Conservation (phyloP, 2,113 vertebrate genomes). For the Oreamnos americanus region DNA sequence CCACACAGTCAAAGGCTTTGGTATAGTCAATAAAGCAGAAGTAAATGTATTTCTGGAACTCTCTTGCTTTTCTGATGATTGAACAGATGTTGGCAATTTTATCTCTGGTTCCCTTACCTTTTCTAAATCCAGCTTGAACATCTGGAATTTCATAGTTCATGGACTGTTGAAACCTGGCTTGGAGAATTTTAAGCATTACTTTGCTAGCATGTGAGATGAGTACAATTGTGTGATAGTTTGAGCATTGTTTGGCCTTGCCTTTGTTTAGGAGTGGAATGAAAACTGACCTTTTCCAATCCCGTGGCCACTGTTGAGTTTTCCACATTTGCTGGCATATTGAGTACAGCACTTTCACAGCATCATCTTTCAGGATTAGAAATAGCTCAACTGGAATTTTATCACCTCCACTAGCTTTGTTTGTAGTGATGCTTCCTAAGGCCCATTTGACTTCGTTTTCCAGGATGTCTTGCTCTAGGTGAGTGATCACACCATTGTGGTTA, state of each 20-base stretch:
- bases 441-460: rapidly evolving
- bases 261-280: neutral
- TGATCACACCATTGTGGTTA: neutral
- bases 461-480: neutral
- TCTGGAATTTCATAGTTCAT: rapidly evolving
- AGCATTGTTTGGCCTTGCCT: neutral
- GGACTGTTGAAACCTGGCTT: neutral
- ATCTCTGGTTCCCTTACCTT: neutral
- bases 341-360: neutral
- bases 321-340: neutral
- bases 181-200: neutral
- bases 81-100: neutral
- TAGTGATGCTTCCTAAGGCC: neutral
- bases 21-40: neutral
- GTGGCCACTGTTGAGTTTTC: neutral
- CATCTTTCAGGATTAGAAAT: neutral
- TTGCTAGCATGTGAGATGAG: neutral
- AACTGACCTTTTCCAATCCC: neutral
- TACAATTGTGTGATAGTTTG: neutral
- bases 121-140: neutral
- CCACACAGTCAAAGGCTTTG: neutral
- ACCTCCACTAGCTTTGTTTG: neutral
- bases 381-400: neutral
- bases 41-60: neutral
- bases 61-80: neutral